These are phyloP conservation scores for Cephus runcator DNA, from an alignment of 2,888 invertebrate species.

Conservation along the genomic window DNA sequence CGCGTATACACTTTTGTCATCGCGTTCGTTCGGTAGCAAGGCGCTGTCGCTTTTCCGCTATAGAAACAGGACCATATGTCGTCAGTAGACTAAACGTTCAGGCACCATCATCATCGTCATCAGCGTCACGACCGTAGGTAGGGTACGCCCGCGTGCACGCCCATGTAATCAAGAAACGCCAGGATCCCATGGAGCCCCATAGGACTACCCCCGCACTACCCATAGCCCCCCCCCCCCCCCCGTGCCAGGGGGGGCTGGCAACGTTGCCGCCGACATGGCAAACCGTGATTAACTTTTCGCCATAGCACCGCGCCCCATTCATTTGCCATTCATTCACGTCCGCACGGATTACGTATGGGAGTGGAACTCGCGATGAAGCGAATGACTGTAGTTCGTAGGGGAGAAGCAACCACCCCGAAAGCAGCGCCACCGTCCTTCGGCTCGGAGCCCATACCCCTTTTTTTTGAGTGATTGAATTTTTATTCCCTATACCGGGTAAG, in stretches of 20 bases:
- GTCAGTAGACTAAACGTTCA: not conserved
- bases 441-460: not conserved
- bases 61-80: conserved; percentile 61
- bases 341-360: conserved; percentile 56
- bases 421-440: not conserved
- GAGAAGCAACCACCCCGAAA: not conserved
- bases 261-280: conserved; percentile 52
- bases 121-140: not conserved
- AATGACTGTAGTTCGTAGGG: conserved; percentile 7
- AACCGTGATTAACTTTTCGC: conserved; percentile 66
- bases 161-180: conserved; percentile 64
- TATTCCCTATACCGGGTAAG: not conserved
- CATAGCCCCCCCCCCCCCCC: conserved; percentile 10
- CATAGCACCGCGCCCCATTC: conserved; percentile 56
- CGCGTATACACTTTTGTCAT: conserved; percentile 23
- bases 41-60: conserved; percentile 25
- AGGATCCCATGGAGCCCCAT: conserved; percentile 41
- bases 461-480: conserved; percentile 7
- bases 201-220: conserved; percentile 37
- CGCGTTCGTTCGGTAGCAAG: conserved; percentile 59
- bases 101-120: not conserved
- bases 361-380: conserved; percentile 27
- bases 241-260: not conserved
- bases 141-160: conserved; percentile 51
- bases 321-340: conserved; percentile 65